These are phyloP conservation scores for Hemichromis elongatus DNA, from an alignment of 2,113 vertebrate species.

Conservation along the genomic window DNA sequence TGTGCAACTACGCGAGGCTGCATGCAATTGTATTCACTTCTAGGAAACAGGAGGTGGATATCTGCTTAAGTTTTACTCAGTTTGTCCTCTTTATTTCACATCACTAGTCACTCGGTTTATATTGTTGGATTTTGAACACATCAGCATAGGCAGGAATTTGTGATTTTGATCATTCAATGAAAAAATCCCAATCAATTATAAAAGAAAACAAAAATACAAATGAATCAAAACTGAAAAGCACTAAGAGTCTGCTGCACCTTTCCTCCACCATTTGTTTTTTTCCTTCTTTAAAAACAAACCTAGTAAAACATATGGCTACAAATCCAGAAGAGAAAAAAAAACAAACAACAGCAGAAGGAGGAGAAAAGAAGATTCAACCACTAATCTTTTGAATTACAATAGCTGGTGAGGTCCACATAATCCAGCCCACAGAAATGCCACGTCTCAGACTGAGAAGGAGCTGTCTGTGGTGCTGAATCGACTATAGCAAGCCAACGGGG, in stretches of 20 bases:
- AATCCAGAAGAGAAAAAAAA: not conserved
- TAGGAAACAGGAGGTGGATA: not conserved
- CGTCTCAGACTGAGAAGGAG: conserved; percentile 4
- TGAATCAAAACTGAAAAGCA: not conserved
- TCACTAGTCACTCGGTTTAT: not conserved
- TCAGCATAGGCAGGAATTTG: not conserved
- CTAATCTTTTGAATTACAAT: conserved; percentile 21
- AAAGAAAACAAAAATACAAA: not conserved
- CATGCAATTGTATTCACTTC: not conserved
- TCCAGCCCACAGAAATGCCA: conserved; percentile 8
- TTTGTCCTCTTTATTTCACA: not conserved
- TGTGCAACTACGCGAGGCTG: not conserved
- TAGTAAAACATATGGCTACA: not conserved
- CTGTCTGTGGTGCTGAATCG: conserved; percentile 65
- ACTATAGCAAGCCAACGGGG: not conserved
- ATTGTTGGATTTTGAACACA: not conserved
- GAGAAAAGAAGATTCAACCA: not conserved
- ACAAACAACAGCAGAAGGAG: not conserved
- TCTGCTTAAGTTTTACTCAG: not conserved
- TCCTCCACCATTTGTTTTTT: not conserved
- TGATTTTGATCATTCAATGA: not conserved
- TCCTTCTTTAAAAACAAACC: not conserved
- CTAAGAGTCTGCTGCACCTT: not conserved
- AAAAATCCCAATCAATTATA: not conserved
- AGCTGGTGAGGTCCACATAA: conserved; percentile 23